Base-by-base conservation (phyloP, 2,888 invertebrate genomes). In the Aphelenchoides bicaudatus region DNA sequence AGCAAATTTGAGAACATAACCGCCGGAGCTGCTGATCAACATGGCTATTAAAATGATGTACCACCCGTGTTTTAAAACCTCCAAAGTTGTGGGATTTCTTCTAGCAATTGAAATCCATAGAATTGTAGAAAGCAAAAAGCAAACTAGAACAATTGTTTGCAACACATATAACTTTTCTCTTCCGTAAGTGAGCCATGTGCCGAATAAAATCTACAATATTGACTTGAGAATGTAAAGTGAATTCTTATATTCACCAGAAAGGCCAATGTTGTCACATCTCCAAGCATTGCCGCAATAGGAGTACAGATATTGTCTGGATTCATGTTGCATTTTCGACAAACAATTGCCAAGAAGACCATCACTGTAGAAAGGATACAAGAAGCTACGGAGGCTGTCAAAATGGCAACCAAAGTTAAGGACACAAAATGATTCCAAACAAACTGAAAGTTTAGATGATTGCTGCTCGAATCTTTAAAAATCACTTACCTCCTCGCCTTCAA, bases 291-390 rank as follows among this genome's bases (percentile, higher is more conserved):
- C 27, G 91, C 91, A 67, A 92, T 89, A 5, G 91, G 91, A 55
- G 91, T 91, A 16, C 91, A 90, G 60, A 92, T 87, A 81, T 92
- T 92, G 80, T 92, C 91, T 46, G 91, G 91, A 82, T 91, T 90
- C 65, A 91, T 87, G 75, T 87, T 61, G 25, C 23, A 27, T 21
- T 63, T 63, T 10, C 59, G 39, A 8, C 31, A 51, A 19, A 31
- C 21, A 13, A 49, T 49, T 2, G 58, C 58, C n/a, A 62, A 37
- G 6, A 72, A 60, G 5, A 68, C 66, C 8, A 72, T 65, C 1
- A 57, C 38, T 39, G 64, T 58, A 21, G 70, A 66, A 16, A 73
- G 62, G 2, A 66, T 27, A 8, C 71, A 53, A 0, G 72, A 71
- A 3, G 72, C 66, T 13, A 70, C 50, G 5, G 71, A 68, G 34